Evolutionary conservation across 2,888 invertebrate species (phyloP).

Genomic region (Agriopis marginaria): DNA sequence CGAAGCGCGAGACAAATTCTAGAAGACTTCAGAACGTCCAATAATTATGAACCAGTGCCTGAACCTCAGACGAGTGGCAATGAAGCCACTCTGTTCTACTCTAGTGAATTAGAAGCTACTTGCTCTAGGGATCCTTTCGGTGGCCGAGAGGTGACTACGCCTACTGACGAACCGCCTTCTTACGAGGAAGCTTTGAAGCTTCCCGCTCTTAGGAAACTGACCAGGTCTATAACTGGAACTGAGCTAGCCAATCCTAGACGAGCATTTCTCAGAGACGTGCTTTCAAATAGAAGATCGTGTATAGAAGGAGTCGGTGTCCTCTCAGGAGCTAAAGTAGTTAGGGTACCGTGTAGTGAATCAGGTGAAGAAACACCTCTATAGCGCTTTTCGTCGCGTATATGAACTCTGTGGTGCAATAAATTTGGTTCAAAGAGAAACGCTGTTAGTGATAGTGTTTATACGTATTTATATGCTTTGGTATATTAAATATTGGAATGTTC

Average conservation of each 20-base stretch:
- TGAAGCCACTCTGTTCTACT: conserved; percentile 72
- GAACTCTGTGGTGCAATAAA: conserved; percentile 78
- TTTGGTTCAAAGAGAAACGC: conserved; percentile 46
- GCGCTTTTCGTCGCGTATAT: conserved; percentile 63
- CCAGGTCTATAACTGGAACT: conserved; percentile 87
- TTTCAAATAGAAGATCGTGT: conserved; percentile 81
- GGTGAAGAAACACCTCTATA: conserved; percentile 82
- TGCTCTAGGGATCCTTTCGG: conserved; percentile 88
- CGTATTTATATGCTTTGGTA: conserved; percentile 64
- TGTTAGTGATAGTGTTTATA: conserved; percentile 56
- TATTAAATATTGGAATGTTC: conserved; percentile 51
- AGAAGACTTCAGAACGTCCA: conserved; percentile 72
- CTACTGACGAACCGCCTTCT: conserved; percentile 86
- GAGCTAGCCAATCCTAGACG: conserved; percentile 81
- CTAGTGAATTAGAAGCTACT: conserved; percentile 78
- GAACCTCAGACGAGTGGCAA: conserved; percentile 64
- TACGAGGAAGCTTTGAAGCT: conserved; percentile 89
- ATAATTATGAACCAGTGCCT: conserved; percentile 72
- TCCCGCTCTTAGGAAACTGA: conserved; percentile 85
- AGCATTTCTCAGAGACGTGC: conserved; percentile 80
- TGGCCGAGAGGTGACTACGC: conserved; percentile 84
- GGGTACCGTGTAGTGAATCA: conserved; percentile 72
- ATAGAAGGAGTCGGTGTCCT: conserved; percentile 80
- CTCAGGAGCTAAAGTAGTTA: conserved; percentile 75
- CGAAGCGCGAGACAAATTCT: conserved; percentile 78